Evolutionary conservation across 1,140 invertebrate genomes (phyloP), one percentile per base, ranked within the genome.

Genomic region (Zaprionus ornatus): DNA sequence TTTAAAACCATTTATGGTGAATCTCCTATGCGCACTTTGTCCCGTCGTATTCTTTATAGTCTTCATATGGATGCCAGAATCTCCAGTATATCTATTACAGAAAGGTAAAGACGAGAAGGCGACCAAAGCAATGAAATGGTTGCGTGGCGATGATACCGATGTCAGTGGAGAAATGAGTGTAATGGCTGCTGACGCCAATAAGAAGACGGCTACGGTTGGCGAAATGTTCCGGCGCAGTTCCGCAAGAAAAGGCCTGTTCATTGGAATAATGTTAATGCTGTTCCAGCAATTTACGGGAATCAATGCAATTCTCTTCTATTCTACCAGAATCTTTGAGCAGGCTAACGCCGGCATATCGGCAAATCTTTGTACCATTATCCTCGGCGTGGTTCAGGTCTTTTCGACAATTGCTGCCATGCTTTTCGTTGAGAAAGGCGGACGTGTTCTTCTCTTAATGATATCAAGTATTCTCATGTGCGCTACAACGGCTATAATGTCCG

Each of bases 371-470:
- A 95, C 97, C 0, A 96, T 98, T 48, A 93, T 97, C 50, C 93
- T 98, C 9, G 97, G 96, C 1, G 83, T 93, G 7, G 95, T 97
- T 15, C 95, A 96, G 92, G 94, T 98, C 2, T 17, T 95, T 0
- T 94, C 95, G 6, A 96, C 96, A 27, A 90, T 94, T n/a, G 77
- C 94, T 0, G 94, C 96, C 13, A 93, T 95, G 0, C 62, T 95
- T 42, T 74, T 97, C 21, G 95, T 98, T 45, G 95, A 95, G 75
- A 94, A 87, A 70, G 73, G 94, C 0, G 96, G 96, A 0, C 93
- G 97, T 5, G 94, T 95, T 72, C 79, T 95, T 0, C 92, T 97
- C 6, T 93, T 98, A 15, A 91, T 95, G 3, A 64, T 95, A 1
- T 97, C 97, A 0, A 93, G 94, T 0, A 80, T 93, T 2, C 78